Conservation (phyloP, 2,888 invertebrate genomes). For the Volucella inflata region DNA sequence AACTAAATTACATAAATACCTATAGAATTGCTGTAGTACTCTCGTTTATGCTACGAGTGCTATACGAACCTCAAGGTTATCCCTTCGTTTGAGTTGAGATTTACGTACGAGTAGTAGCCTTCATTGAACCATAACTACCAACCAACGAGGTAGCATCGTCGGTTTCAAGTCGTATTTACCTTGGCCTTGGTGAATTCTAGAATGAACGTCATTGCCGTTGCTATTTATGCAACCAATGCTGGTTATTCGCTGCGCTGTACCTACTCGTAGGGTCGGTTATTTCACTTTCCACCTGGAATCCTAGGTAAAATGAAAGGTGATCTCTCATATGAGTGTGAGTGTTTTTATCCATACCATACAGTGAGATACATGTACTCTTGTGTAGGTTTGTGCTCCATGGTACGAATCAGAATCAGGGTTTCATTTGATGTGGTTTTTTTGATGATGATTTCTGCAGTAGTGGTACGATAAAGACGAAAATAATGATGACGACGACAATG, state of each 20-base stretch:
- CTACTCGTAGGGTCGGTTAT: background rate
- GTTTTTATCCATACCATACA: background rate
- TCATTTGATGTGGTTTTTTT: constrained; percentile 44
- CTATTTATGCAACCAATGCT: background rate
- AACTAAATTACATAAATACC: background rate
- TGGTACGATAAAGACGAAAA: background rate
- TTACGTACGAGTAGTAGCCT: background rate
- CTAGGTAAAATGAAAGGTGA: constrained; percentile 11
- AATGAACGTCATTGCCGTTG: constrained; percentile 46
- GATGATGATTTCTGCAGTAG: constrained; percentile 30
- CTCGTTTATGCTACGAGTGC: constrained; percentile 1
- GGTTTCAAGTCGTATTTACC: constrained; percentile 12
- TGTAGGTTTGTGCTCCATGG: constrained; percentile 14
- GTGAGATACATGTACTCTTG: too few species aligned
- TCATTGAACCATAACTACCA: background rate
- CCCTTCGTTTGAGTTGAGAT: constrained; percentile 19
- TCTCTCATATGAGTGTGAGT: background rate
- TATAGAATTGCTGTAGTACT: constrained; percentile 20
- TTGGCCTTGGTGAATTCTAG: constrained; percentile 56
- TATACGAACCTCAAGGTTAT: constrained; percentile 45
- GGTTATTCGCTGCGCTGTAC: constrained; percentile 27
- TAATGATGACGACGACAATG: constrained; percentile 15
- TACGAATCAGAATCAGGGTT: constrained; percentile 18
- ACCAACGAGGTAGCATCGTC: background rate
- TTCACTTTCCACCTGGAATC: too few species aligned